These are phyloP conservation scores for Cerceris rybyensis DNA, from an alignment of 2,888 invertebrate genomes.

Conservation along the genomic window DNA sequence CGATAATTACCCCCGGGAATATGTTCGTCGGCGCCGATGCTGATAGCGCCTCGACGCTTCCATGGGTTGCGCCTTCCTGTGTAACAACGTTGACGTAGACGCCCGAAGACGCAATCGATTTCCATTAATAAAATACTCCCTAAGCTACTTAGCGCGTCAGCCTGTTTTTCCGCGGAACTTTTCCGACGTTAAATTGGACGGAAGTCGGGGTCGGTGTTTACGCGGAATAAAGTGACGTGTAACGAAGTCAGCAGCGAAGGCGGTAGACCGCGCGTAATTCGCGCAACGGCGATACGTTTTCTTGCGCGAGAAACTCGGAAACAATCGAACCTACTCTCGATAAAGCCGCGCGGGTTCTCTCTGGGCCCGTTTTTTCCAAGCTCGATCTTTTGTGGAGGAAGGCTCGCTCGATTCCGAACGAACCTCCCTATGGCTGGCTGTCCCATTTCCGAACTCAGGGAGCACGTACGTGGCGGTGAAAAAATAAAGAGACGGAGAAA, in stretches of 20 bases:
- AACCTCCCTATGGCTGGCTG: too few relatives aligned
- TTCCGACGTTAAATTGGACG: conserved; percentile 33
- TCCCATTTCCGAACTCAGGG: conserved; percentile 26
- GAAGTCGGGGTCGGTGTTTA: conserved; percentile 17
- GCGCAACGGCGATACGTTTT: too few relatives aligned
- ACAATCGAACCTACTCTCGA: too few relatives aligned
- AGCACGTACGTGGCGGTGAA: conserved; percentile 7
- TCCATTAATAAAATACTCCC: conserved; percentile 43
- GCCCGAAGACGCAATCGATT: conserved; percentile 35
- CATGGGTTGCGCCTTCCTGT: not conserved
- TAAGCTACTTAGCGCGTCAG: not conserved
- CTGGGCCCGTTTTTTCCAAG: too few relatives aligned
- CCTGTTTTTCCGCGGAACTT: conserved; percentile 22
- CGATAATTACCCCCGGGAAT: not conserved
- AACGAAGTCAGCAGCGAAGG: too few relatives aligned
- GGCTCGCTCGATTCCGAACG: too few relatives aligned
- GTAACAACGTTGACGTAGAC: not conserved
- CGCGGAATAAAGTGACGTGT: not conserved
- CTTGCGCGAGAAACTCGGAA: too few relatives aligned
- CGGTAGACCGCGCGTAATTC: too few relatives aligned
- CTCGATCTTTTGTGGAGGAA: too few relatives aligned
- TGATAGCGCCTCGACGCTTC: too few relatives aligned
- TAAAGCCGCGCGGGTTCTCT: too few relatives aligned
- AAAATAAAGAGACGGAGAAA: conserved; percentile 12
- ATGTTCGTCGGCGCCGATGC: not conserved